Conservation (phyloP, 2,113 vertebrate species). For the Elanoides forficatus region DNA sequence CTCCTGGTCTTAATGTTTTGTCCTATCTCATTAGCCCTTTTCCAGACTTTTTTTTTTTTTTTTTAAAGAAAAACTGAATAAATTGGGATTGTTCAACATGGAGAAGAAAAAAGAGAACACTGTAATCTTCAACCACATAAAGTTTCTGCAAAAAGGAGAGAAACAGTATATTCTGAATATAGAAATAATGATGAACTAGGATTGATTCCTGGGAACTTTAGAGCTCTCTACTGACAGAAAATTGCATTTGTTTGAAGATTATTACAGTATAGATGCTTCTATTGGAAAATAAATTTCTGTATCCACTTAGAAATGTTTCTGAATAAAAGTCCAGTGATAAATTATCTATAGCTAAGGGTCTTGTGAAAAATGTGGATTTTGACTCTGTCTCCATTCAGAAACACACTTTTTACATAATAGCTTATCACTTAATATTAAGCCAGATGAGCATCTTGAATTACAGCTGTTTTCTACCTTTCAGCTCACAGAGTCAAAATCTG, state of each 20-base stretch:
- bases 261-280: not conserved
- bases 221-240: not conserved
- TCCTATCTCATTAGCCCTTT: not conserved
- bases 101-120: not conserved
- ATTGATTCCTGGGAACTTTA: not conserved
- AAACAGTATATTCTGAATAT: not conserved
- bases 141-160: not conserved
- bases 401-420: not conserved
- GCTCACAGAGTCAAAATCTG: not conserved
- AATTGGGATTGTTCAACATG: not conserved
- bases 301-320: not conserved
- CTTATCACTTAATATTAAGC: not conserved
- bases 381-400: not conserved
- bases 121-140: not conserved
- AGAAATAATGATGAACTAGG: not conserved
- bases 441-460: not conserved
- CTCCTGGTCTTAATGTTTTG: not conserved
- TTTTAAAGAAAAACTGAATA: not conserved
- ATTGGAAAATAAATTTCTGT: not conserved
- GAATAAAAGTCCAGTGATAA: not conserved
- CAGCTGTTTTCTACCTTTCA: not conserved
- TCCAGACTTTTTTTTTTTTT: not conserved
- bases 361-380: not conserved
- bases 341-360: not conserved
- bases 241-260: not conserved